Conservation (phyloP, 2,113 vertebrate genomes). For the Amphiprion percula region DNA sequence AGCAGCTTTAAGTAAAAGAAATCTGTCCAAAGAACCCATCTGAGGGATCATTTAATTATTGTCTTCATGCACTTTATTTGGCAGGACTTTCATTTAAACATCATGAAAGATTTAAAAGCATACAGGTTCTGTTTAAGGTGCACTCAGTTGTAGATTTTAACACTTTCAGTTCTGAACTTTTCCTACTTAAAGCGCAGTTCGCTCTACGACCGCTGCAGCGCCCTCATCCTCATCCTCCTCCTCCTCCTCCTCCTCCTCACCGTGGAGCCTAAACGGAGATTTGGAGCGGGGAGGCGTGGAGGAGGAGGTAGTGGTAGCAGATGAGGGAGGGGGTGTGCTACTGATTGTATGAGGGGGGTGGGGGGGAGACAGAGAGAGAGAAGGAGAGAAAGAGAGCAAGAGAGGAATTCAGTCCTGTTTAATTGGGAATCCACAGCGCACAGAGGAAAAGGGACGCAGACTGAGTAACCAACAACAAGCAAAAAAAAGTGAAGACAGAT, state of each 20-base stretch:
- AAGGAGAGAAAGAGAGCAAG: constrained; percentile 29
- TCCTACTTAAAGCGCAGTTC: constrained; percentile 43
- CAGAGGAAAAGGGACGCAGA: constrained; percentile 57
- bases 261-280: constrained; percentile 43
- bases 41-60: too few species aligned
- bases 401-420: constrained; percentile 60
- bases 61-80: too few species aligned
- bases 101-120: too few species aligned
- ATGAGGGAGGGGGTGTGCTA: constrained; percentile 35
- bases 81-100: too few species aligned
- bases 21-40: too few species aligned
- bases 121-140: not conserved
- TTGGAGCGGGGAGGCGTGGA: constrained; percentile 44
- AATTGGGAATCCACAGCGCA: constrained; percentile 67
- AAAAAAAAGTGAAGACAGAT: constrained; percentile 58
- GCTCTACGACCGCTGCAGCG: constrained; percentile 42
- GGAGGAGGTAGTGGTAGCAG: constrained; percentile 10
- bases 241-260: constrained; percentile 14
- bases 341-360: constrained; percentile 60
- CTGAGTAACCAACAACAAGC: constrained; percentile 30
- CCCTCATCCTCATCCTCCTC: constrained; percentile 6
- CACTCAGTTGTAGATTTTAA: not conserved
- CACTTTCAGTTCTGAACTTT: constrained; percentile 2
- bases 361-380: constrained; percentile 3
- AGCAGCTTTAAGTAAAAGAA: too few species aligned